Conservation (phyloP, 2,113 vertebrate species). For the Spilogale gracilis region DNA sequence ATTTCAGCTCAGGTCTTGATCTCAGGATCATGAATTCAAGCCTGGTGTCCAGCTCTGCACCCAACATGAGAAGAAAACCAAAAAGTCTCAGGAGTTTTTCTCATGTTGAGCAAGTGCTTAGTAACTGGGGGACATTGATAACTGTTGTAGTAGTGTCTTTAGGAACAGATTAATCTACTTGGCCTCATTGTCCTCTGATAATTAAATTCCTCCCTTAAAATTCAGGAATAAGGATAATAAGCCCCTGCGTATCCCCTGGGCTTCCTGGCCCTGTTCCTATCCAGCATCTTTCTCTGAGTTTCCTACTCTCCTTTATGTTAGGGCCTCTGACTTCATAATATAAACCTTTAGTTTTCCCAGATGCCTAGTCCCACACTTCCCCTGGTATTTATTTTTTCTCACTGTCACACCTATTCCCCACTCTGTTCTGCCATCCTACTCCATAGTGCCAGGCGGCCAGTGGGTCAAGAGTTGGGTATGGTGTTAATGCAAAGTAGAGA, state of each 20-base stretch:
- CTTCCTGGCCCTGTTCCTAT: background rate
- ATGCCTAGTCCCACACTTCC: background rate
- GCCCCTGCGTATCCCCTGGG: background rate
- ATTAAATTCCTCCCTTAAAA: background rate
- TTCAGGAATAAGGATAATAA: background rate
- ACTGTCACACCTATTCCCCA: background rate
- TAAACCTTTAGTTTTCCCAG: background rate
- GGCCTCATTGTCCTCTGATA: background rate
- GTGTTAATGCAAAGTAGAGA: background rate
- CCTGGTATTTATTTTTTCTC: background rate
- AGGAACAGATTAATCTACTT: background rate
- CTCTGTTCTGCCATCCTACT: background rate
- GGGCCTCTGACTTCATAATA: background rate
- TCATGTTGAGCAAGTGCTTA: background rate
- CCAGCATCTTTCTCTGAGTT: background rate
- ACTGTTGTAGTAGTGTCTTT: background rate
- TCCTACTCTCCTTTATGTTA: background rate
- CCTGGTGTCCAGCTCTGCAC: too few relatives aligned
- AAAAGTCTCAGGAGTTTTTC: background rate
- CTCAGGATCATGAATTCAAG: background rate
- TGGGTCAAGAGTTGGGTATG: background rate
- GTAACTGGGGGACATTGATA: background rate
- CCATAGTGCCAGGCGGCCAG: background rate
- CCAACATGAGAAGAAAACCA: background rate
- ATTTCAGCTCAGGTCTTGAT: background rate